These are phyloP conservation scores for Dynastes maya DNA, from an alignment of 2,888 invertebrate species.

Conservation along the genomic window DNA sequence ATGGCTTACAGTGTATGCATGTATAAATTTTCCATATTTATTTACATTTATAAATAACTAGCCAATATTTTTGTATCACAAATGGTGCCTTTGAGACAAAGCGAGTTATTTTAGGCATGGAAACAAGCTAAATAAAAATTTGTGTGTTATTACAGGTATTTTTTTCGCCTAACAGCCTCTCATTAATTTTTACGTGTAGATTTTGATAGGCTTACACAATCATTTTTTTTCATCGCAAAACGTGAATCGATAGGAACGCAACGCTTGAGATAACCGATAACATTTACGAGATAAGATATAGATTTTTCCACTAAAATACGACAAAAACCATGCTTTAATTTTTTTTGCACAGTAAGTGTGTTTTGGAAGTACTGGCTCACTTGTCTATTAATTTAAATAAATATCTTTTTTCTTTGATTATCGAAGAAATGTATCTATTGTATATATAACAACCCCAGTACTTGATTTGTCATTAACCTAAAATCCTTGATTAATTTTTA, in stretches of 20 bases:
- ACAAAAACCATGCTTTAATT: conserved; percentile 2
- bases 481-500: no score
- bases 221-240: conserved; percentile 20
- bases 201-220: conserved; percentile 25
- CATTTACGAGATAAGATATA: conserved; percentile 24
- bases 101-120: conserved; percentile 3
- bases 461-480: no score
- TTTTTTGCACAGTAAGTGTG: neutral
- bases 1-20: no score
- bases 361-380: neutral
- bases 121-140: conserved; percentile 9
- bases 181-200: conserved; percentile 9
- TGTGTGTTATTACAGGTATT: neutral
- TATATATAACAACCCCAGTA: no score
- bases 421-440: no score
- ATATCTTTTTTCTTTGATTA: no score
- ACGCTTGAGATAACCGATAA: conserved; percentile 32
- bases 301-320: conserved; percentile 1
- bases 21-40: no score
- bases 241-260: conserved; percentile 30
- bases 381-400: no score
- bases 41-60: no score
- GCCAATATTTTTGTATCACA: no score
- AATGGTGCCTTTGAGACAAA: neutral
- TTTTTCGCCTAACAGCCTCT: neutral